Evolutionary conservation across 2,888 invertebrate species (phyloP).

Genomic region (Spodoptera exigua): DNA sequence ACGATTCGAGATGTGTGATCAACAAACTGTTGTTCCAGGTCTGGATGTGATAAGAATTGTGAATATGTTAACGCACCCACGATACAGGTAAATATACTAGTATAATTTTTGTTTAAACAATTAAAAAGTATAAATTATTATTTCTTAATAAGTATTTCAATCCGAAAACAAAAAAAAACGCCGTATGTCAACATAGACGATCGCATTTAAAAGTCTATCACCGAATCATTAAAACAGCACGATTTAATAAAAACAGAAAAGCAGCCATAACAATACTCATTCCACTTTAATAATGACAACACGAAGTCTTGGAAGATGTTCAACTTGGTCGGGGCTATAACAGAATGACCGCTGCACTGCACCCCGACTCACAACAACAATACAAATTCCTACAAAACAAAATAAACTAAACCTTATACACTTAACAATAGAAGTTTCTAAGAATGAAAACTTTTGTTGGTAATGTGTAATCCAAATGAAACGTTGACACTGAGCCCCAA

Average conservation of each 20-base stretch:
- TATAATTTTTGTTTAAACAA: too few relatives aligned
- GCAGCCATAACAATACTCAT: constrained; percentile 79
- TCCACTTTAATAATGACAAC: constrained; percentile 80
- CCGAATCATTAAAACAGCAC: constrained; percentile 32
- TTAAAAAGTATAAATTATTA: too few relatives aligned
- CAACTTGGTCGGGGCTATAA: constrained; percentile 73
- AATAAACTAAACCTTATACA: constrained; percentile 56
- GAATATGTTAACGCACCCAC: too few relatives aligned
- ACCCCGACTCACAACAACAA: constrained; percentile 64
- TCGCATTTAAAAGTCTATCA: background rate
- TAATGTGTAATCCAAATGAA: constrained; percentile 82
- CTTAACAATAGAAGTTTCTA: constrained; percentile 38
- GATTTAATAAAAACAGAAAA: constrained; percentile 73
- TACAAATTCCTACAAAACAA: constrained; percentile 26
- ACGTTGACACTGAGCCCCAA: constrained; percentile 84
- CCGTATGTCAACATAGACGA: too few relatives aligned
- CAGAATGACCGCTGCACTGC: constrained; percentile 81
- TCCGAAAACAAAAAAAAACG: too few relatives aligned
- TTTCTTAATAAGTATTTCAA: too few relatives aligned
- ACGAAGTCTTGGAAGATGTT: constrained; percentile 80
- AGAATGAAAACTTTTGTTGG: constrained; percentile 59
- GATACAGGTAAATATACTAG: too few relatives aligned
- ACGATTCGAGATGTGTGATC: too few relatives aligned
- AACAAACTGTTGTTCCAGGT: too few relatives aligned
- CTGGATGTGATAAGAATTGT: too few relatives aligned